A percentile compares a stretch with the other conserved stretches of the same genome.
phyloP scores from a whole-genome alignment of 2,113 vertebrate species.

The Melanocharis versteri region DNA sequence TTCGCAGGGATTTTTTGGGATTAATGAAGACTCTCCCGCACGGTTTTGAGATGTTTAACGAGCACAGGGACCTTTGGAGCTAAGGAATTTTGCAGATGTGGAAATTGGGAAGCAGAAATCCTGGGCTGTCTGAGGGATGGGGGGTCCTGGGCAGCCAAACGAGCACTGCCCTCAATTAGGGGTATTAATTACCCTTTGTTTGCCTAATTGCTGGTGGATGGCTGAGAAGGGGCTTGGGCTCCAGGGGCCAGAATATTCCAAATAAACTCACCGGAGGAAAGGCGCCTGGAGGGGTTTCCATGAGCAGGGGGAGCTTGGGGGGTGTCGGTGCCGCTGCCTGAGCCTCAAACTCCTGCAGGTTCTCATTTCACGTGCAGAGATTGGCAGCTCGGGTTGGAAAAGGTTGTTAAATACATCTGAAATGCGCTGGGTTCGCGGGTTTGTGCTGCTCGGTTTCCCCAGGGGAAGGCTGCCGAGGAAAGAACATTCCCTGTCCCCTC shows the following conservation, averaged over 20 bases:
- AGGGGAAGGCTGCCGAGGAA: background rate
- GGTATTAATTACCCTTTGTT: background rate
- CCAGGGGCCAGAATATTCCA: background rate
- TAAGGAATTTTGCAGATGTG: background rate
- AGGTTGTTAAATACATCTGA: background rate
- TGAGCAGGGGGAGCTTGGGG: background rate
- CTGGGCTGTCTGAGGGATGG: background rate
- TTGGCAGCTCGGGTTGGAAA: background rate
- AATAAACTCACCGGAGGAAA: background rate
- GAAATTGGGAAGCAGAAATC: background rate
- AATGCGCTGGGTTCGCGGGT: background rate
- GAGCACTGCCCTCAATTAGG: background rate
- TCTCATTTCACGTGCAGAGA: background rate
- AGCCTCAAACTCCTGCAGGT: background rate
- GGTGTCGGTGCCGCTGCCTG: accelerated
- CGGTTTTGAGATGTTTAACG: background rate
- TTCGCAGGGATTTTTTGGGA: background rate
- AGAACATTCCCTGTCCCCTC: background rate
- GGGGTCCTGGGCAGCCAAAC: background rate
- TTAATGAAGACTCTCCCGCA: background rate
- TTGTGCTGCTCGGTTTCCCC: background rate
- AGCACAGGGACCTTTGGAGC: background rate
- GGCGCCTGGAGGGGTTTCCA: background rate
- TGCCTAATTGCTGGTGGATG: background rate
- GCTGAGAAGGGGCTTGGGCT: background rate